phyloP scores from a whole-genome alignment of 2,113 vertebrate genomes.

The Poeciliopsis retropinna region DNA sequence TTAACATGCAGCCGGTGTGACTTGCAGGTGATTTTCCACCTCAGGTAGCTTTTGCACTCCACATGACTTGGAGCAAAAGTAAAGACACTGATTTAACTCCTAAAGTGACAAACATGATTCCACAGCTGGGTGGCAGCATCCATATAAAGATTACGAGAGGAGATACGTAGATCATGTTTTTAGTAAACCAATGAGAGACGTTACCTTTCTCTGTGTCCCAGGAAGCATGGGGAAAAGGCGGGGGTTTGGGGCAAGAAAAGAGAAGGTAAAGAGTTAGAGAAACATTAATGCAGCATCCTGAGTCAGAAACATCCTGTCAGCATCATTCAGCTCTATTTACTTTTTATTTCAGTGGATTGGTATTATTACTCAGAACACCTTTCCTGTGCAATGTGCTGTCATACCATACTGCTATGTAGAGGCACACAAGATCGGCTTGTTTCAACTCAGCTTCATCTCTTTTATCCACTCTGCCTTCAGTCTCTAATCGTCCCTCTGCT shows the following conservation, averaged over 20 bases:
- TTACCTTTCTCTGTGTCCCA: conserved; percentile 78
- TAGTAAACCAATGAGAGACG: conserved; percentile 20
- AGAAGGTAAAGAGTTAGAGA: conserved; percentile 4
- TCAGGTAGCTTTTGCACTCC: conserved; percentile 14
- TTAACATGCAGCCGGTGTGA: conserved; percentile 48
- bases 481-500: conserved; percentile 46
- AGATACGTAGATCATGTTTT: neutral
- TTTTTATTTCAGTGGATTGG: conserved; percentile 49
- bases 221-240: conserved; percentile 35
- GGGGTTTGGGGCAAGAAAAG: neutral
- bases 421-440: conserved; percentile 10
- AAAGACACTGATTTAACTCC: conserved; percentile 36
- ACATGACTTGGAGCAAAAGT: conserved; percentile 20
- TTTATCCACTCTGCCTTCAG: conserved; percentile 38
- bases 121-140: conserved; percentile 4
- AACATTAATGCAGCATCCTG: neutral
- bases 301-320: conserved; percentile 18
- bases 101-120: conserved; percentile 36
- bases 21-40: conserved; percentile 54
- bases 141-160: conserved; percentile 27
- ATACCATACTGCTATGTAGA: conserved; percentile 1
- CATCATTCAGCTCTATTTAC: conserved; percentile 27
- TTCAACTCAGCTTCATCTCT: conserved; percentile 36
- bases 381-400: conserved; percentile 12
- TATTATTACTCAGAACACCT: conserved; percentile 19